Evolutionary conservation across 2,888 invertebrate species (phyloP).

Genomic region (Andrena flavipes): DNA sequence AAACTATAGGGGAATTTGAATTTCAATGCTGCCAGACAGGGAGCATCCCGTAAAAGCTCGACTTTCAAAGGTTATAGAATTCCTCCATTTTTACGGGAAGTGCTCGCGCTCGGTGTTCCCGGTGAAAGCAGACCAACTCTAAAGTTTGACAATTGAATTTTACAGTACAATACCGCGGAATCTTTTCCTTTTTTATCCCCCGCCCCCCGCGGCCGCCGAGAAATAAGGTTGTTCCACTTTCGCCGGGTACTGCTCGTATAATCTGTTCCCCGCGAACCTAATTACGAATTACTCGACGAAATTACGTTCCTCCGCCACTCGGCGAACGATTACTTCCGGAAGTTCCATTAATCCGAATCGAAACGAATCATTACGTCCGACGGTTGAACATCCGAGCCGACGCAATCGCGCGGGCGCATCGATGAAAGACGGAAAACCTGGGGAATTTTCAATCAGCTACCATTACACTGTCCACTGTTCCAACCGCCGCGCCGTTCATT

Average conservation of each 20-base stretch:
- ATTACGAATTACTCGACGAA: constrained; percentile 19
- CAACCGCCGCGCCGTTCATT: constrained; percentile 6
- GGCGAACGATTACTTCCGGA: not conserved
- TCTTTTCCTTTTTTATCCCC: not conserved
- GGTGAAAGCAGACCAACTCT: not conserved
- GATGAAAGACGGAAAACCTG: not conserved
- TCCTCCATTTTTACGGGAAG: not conserved
- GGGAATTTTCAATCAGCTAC: constrained; percentile 21
- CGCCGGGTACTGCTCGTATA: not conserved
- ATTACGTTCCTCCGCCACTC: not conserved
- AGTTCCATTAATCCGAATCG: constrained; percentile 9
- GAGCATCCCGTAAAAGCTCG: not conserved
- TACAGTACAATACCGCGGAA: not conserved
- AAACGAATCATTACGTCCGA: not conserved
- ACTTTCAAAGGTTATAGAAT: not conserved
- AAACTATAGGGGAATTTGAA: not conserved
- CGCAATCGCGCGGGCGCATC: not conserved
- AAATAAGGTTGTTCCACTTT: not conserved
- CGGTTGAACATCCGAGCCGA: constrained; percentile 1
- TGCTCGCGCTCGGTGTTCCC: not conserved
- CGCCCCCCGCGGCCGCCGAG: not conserved
- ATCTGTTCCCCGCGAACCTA: constrained; percentile 14
- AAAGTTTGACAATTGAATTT: constrained; percentile 24
- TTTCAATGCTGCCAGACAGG: not conserved
- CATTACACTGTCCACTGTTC: constrained; percentile 22